phyloP scores from a whole-genome alignment of 2,797 vertebrate species.

The Lepus townsendii region DNA sequence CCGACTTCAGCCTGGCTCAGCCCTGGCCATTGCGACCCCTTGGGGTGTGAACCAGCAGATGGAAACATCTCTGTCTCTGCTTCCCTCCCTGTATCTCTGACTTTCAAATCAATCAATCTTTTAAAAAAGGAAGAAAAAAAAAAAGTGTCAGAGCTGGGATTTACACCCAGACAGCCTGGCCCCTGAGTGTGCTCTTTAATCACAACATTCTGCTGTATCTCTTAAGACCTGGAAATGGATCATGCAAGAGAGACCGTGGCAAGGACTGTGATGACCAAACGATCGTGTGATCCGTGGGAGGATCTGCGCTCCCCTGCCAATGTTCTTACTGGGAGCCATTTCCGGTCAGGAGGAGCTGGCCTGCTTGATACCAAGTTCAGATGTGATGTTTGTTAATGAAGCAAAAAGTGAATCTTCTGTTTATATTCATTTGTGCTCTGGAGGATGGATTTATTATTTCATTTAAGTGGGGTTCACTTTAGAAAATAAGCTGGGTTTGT shows the following conservation, averaged over 20 bases:
- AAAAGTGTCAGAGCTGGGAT: neutral
- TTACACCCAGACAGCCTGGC: neutral
- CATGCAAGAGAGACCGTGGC: neutral
- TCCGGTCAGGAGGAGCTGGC: slow-evolving; percentile 28
- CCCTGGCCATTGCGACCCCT: too few relatives aligned
- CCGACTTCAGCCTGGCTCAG: too few relatives aligned
- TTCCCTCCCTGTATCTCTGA: too few relatives aligned
- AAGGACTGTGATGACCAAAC: neutral
- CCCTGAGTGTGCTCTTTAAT: neutral
- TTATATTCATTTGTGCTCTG: slow-evolving; percentile 64
- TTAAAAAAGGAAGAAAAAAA: neutral
- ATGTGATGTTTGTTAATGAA: slow-evolving; percentile 68
- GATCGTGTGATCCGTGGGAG: neutral
- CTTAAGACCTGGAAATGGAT: neutral
- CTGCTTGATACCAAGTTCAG: neutral
- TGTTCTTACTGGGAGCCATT: neutral
- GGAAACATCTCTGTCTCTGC: too few relatives aligned
- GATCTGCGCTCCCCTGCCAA: neutral
- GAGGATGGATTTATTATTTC: slow-evolving; percentile 69
- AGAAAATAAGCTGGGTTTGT: slow-evolving; percentile 67
- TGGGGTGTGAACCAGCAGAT: too few relatives aligned
- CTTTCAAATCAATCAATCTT: too few relatives aligned
- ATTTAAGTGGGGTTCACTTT: slow-evolving; percentile 58
- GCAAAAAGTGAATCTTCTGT: slow-evolving; percentile 65
- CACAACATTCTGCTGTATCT: neutral